phyloP scores from a whole-genome alignment of 1,140 invertebrate species.

The Tetraneura akinire region DNA sequence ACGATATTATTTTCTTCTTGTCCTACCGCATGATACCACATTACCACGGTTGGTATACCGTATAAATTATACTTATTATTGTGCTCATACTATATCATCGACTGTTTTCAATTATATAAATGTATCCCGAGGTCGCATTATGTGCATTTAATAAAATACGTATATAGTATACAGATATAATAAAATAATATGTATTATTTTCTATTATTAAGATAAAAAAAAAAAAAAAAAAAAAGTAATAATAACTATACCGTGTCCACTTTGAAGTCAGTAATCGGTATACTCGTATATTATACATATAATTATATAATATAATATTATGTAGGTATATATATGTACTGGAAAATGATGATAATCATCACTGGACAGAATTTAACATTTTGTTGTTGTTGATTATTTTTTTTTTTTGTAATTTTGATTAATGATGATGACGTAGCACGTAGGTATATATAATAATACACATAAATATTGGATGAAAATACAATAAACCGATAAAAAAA shows the following conservation, averaged over 20 bases:
- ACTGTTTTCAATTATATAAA: constrained; percentile 36
- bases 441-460: no score
- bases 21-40: not conserved
- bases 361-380: not conserved
- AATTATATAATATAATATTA: not conserved
- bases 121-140: constrained; percentile 10
- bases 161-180: not conserved
- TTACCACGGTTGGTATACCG: no score
- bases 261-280: not conserved
- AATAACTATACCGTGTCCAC: not conserved
- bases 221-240: not conserved
- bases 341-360: not conserved
- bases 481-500: no score
- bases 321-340: not conserved
- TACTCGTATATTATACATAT: not conserved
- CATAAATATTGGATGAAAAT: no score
- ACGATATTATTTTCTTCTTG: constrained; percentile 2
- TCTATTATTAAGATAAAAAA: constrained; percentile 19
- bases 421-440: no score
- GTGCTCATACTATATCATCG: not conserved
- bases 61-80: not conserved
- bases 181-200: constrained; percentile 50
- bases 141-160: constrained; percentile 6
- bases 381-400: not conserved
- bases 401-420: not conserved